Base-by-base conservation (phyloP, 1,140 invertebrate species). In the Conopomorpha cramerella region DNA sequence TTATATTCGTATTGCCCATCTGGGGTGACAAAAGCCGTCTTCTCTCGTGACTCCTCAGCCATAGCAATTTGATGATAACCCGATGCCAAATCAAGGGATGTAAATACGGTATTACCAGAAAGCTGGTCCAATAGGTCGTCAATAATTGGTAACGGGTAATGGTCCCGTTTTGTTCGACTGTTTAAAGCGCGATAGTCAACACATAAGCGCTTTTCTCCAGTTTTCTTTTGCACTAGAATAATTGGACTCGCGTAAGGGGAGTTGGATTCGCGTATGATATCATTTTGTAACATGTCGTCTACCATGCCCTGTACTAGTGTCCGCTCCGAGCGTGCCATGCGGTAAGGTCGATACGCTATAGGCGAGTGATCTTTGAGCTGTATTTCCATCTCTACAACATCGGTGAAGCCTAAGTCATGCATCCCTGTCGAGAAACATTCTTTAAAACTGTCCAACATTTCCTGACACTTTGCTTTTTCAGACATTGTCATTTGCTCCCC, bases 1-100 rank as follows among this genome's bases (percentile, higher is more conserved):
- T 39, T 35, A 30, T 42, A 67, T 30, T 71, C 36, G 28, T 30
- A 71, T 16, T 49, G 38, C 1, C 49, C 51, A 11, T 54, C 48
- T 6, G 37, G 46, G 0, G 55, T 62, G 2, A 51, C 41, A 25
- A 72, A 67, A 0, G 54, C 61, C 0, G 71, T 73, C 45, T 52
- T 11, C 38, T 11, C 8, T 37, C 16, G 11, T 7, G 41, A 43
- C 8, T 43, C 36, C 13, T 19, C 15, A 10, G 34, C 43, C 18
- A 49, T 25, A 8, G 32, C 30, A 0, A 59, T 45, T 15, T 66
- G 64, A 30, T 52, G 46, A 16, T 54, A 55, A 56, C 52, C 6
- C 4, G 26, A 29, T 11, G 35, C 27, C 28, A 37, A 29, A 25
- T 37, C 46, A n/a, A 56, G 36, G 4, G 36, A 41, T 14, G 27